Conservation (phyloP, 2,113 vertebrate genomes). For the Phaethornis superciliosus region DNA sequence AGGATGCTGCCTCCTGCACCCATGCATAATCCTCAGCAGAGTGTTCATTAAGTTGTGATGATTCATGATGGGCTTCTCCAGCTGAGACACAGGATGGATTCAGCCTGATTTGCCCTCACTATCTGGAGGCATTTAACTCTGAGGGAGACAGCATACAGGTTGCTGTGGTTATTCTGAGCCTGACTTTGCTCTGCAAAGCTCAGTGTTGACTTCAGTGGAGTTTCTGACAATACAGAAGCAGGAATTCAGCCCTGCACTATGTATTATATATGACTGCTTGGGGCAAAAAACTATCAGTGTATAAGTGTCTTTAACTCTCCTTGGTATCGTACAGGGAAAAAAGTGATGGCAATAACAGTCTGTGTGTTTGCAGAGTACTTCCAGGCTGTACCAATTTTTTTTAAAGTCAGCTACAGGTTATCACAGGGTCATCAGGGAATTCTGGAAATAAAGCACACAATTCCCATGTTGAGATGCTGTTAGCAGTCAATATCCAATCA, state of each 20-base stretch:
- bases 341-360: neutral
- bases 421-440: neutral
- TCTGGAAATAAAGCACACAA: neutral
- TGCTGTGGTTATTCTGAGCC: neutral
- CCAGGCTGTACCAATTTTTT: conserved; percentile 8
- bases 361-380: neutral
- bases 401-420: neutral
- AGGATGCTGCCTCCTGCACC: neutral
- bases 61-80: conserved; percentile 29
- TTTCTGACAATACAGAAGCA: neutral
- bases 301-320: neutral
- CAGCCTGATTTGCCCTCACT: conserved; percentile 10
- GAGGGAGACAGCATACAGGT: neutral
- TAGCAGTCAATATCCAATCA: neutral
- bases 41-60: conserved; percentile 36
- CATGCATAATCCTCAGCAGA: neutral
- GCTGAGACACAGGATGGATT: neutral
- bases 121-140: neutral
- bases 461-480: neutral
- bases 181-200: neutral
- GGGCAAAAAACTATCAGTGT: neutral
- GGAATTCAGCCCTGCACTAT: neutral
- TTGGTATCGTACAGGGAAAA: neutral
- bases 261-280: neutral
- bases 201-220: neutral